Evolutionary conservation across 2,888 invertebrate genomes (phyloP), one percentile per base, ranked within the genome.

Genomic region (Conus canariensis): DNA sequence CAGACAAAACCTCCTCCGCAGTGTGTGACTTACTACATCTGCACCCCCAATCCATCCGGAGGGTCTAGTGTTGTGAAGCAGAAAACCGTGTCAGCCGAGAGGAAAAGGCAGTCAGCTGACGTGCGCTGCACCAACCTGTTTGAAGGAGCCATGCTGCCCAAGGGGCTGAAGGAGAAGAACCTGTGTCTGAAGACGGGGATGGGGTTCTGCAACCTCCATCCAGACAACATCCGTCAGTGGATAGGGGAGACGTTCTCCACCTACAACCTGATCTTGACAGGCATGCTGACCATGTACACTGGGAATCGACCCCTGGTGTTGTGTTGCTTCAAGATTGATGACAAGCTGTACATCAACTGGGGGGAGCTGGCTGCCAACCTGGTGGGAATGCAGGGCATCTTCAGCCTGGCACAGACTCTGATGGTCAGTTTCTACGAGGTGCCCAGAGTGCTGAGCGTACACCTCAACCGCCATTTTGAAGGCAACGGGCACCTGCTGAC

Each of bases 61-160:
- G 86, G 86, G 19, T 64, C 64, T 16, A 30, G 67, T 25, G 60
- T 67, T n/a, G 67, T 86, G 60, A 45, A 67, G 64, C 67, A 30
- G 16, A 86, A 86, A 86, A 45, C 1, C 7, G 86, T 67, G 45
- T 45, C 56, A 7, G 83, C 14, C 16, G 60, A n/a, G 25, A 45
- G 3, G 45, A 45, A 1, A 45, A 64, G 16, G 64, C 64, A 64
- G 64, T 1, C 4, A 16, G 64, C 64, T 64, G 64, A 64, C 64
- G 45, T 45, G 45, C 4, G 45, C 45, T 59, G 25, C 19, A 30
- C 64, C 5, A 67, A 67, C 45, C 19, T 86, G 5, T 86, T 64
- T 67, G 86, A 86, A 67, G 86, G 86, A 2, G 86, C 86, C 67
- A 67, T 86, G 86, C 67, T 86, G 86, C 86, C 67, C 67, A 86